Evolutionary conservation across 2,113 vertebrate species (phyloP).

Genomic region (Eulacestoma nigropectus): DNA sequence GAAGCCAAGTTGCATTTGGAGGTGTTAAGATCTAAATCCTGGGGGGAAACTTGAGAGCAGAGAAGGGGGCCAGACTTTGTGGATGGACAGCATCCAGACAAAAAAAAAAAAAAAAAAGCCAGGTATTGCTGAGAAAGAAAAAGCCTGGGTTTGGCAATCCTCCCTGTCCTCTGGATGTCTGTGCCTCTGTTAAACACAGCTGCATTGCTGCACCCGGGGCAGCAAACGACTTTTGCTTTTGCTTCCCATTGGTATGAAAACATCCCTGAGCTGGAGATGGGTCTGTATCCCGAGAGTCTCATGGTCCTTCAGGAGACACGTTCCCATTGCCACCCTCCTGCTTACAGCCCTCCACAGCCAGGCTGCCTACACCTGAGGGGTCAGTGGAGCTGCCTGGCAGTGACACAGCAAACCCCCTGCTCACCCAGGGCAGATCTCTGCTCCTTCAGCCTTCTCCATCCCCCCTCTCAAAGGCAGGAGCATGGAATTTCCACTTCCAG

Average conservation of each 20-base stretch:
- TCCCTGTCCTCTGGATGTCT: background rate
- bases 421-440: background rate
- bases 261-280: background rate
- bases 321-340: background rate
- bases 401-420: background rate
- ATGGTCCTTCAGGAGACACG: background rate
- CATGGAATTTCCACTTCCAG: background rate
- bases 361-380: background rate
- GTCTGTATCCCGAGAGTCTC: background rate
- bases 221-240: background rate
- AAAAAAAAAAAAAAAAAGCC: background rate
- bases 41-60: conserved; percentile 5
- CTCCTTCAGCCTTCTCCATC: background rate
- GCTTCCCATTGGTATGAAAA: background rate
- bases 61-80: background rate
- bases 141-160: background rate
- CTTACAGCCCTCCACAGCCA: background rate
- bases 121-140: background rate
- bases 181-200: background rate
- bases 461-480: background rate
- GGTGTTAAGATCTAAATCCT: conserved; percentile 32
- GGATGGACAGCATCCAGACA: background rate
- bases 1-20: conserved; percentile 18
- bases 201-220: background rate
- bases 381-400: background rate